A percentile compares a stretch with the other conserved stretches of the same genome.
Evolutionary conservation across 2,797 vertebrate species (phyloP).

Genomic region (Myotis pilosus): DNA sequence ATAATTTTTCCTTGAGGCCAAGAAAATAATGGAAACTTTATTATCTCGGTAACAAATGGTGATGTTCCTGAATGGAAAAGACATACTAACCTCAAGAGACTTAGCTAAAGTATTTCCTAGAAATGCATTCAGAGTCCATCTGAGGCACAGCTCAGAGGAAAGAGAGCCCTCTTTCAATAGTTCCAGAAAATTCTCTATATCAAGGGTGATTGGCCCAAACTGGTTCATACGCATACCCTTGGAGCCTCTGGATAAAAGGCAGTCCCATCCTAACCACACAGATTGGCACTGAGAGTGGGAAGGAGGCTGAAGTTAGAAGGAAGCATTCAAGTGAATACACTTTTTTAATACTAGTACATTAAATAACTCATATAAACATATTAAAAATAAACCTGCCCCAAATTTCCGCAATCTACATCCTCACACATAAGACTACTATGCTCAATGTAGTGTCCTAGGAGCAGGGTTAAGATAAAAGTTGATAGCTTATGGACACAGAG

Average conservation of each 20-base stretch:
- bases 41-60: constrained; percentile 36
- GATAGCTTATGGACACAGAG: not conserved
- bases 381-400: not conserved
- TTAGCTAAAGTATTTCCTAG: constrained; percentile 28
- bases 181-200: not conserved
- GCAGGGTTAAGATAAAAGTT: not conserved
- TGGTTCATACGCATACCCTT: not conserved
- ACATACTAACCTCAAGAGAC: constrained; percentile 7
- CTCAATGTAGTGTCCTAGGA: not conserved
- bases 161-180: not conserved
- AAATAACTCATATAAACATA: not conserved
- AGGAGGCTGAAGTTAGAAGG: not conserved
- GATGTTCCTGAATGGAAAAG: constrained; percentile 41
- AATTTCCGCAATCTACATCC: not conserved
- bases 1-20: constrained; percentile 65
- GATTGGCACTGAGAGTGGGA: not conserved
- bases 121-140: constrained; percentile 30
- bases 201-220: not conserved
- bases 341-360: not conserved
- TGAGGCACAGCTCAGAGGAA: not conserved
- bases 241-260: not conserved
- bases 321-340: not conserved
- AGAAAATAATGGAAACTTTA: constrained; percentile 48
- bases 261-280: not conserved
- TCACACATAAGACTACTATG: not conserved